Conservation (phyloP, 2,113 vertebrate species). For the Dicentrarchus labrax region DNA sequence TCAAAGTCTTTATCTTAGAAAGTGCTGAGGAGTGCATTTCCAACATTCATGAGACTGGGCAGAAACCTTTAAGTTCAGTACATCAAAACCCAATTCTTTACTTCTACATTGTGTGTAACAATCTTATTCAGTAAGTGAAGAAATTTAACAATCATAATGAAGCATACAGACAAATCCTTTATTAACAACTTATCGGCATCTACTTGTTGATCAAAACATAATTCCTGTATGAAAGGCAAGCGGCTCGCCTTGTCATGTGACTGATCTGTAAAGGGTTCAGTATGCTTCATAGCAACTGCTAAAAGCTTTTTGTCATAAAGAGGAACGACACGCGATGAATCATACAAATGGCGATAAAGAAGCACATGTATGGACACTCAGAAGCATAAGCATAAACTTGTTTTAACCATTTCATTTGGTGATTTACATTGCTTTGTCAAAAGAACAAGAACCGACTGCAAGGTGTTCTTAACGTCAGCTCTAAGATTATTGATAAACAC, state of each 20-base stretch:
- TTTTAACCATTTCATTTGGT: too few relatives aligned
- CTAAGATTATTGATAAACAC: too few relatives aligned
- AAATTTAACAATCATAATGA: neutral
- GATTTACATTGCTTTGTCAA: too few relatives aligned
- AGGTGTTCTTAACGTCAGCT: too few relatives aligned
- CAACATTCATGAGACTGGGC: neutral
- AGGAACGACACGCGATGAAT: neutral
- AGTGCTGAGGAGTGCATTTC: constrained; percentile 17
- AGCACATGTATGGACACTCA: neutral
- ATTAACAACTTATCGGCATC: neutral
- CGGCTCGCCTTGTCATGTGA: constrained; percentile 5
- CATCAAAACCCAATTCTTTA: neutral
- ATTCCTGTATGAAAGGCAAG: neutral
- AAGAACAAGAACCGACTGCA: too few relatives aligned
- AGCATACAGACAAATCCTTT: neutral
- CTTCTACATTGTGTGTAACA: neutral
- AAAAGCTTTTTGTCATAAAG: neutral
- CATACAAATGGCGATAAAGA: neutral
- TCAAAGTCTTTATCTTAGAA: constrained; percentile 53
- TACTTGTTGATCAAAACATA: neutral
- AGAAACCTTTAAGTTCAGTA: constrained; percentile 14
- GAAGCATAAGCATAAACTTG: neutral
- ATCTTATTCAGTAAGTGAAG: too few relatives aligned
- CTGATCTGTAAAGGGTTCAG: constrained; percentile 25
- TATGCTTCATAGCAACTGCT: constrained; percentile 37